Conservation (phyloP, 2,888 invertebrate genomes). For the Plusia festucae region DNA sequence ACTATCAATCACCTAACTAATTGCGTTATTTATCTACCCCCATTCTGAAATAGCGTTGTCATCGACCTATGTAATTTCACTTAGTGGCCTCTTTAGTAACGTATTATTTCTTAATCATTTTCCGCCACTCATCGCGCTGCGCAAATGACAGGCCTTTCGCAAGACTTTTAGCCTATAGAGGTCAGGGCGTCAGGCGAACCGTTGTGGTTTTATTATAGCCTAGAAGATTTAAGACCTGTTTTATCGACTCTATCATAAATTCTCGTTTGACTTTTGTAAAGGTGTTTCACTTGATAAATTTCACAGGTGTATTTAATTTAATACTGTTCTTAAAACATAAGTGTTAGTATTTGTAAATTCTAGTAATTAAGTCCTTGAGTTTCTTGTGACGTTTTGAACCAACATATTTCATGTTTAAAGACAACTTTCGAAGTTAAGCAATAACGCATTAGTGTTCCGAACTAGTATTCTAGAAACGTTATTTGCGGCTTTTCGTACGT, state of each 20-base stretch:
- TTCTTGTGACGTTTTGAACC: slow-evolving; percentile 42
- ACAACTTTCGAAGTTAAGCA: slow-evolving; percentile 55
- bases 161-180: slow-evolving; percentile 26
- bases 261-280: not conserved
- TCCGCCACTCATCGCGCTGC: slow-evolving; percentile 67
- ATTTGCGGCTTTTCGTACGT: slow-evolving; percentile 58
- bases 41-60: slow-evolving; percentile 77
- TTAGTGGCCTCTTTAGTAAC: slow-evolving; percentile 76
- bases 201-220: slow-evolving; percentile 15
- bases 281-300: not conserved
- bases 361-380: slow-evolving; percentile 26
- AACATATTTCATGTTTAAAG: slow-evolving; percentile 45
- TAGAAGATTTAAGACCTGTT: slow-evolving; percentile 3
- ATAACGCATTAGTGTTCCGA: slow-evolving; percentile 56
- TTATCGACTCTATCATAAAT: slow-evolving; percentile 17
- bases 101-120: slow-evolving; percentile 76
- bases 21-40: slow-evolving; percentile 83
- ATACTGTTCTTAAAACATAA: slow-evolving; percentile 31
- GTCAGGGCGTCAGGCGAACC: slow-evolving; percentile 25
- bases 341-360: slow-evolving; percentile 28
- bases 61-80: slow-evolving; percentile 83
- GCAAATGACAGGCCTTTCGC: slow-evolving; percentile 62
- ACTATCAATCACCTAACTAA: slow-evolving; percentile 85
- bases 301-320: not conserved
- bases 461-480: slow-evolving; percentile 55